These are phyloP conservation scores for Pandemis corylana DNA, from an alignment of 2,888 invertebrate species.

Conservation along the genomic window DNA sequence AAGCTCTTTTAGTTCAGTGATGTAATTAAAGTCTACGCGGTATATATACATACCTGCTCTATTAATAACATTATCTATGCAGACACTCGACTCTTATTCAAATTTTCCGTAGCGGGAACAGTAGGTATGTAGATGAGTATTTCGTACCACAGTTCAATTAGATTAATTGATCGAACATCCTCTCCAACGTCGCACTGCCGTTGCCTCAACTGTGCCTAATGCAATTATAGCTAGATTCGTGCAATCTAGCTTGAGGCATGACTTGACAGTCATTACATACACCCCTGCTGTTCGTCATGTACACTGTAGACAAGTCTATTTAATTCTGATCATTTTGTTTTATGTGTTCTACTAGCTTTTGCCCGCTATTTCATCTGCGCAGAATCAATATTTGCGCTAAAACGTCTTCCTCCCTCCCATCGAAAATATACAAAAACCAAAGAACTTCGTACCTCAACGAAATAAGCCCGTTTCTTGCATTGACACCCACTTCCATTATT, in stretches of 20 bases:
- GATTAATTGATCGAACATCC: conserved; percentile 37
- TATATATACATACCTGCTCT: background rate
- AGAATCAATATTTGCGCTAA: too few relatives aligned
- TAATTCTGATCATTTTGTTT: background rate
- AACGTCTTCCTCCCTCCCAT: too few relatives aligned
- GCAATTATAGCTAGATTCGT: conserved; percentile 34
- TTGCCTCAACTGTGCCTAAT: conserved; percentile 18
- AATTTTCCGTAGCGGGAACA: background rate
- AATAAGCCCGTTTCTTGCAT: too few relatives aligned
- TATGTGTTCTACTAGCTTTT: background rate
- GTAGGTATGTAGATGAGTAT: conserved; percentile 12
- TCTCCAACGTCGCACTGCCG: conserved; percentile 29
- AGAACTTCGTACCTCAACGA: too few relatives aligned
- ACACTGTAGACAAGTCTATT: background rate
- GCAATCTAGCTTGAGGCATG: conserved; percentile 17
- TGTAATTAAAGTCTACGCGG: background rate
- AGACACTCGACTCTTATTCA: conserved; percentile 19
- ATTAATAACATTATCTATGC: background rate
- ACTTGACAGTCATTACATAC: conserved; percentile 6
- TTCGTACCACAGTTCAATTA: conserved; percentile 33
- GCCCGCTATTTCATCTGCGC: too few relatives aligned
- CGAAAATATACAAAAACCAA: too few relatives aligned
- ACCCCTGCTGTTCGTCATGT: background rate
- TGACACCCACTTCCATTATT: too few relatives aligned
- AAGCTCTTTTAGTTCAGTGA: background rate